Evolutionary conservation across 2,113 vertebrate species (phyloP), one percentile per base, ranked within the genome.

Genomic region (Anguilla japonica): DNA sequence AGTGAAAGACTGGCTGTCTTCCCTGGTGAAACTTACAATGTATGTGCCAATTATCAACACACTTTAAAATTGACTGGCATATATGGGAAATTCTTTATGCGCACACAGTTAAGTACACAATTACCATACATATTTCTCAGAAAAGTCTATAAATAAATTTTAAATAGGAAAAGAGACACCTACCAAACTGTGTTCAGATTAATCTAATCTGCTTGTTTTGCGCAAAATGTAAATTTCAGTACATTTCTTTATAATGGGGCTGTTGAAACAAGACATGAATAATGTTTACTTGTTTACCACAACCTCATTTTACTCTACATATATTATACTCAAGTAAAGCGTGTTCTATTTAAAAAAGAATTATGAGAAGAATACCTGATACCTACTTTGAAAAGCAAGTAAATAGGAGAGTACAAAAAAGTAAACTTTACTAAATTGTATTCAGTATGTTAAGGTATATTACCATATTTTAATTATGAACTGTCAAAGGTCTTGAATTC

Each of bases 381-480:
- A 18, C 57, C 41, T 83, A 41, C 13, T 53, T 83, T 83, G 18
- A 83, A 60, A 26, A 40, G 60, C 56, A 60, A 60, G 53, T 5
- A 34, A 60, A 63, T 57, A 60, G 57, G 56, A 20, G 57, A n/a
- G 34, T 40, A 60, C 57, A 83, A 60, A 60, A 0, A 75, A 75
- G 18, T 75, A 75, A 75, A 82, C n/a, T 18, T 83, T 29, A 29
- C 71, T 67, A 34, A 78, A 83, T 67, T 41, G 86, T 87, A 83
- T 87, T 22, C 46, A 82, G 43, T 82, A 78, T 87, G 46, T 83
- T 60, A 87, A 83, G 41, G 41, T 43, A 75, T 83, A 6, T 78
- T 71, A 84, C 22, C 60, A 41, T 84, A 43, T 84, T 46, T 84
- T 34, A 63, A 57, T 60, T 83, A 83, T 20, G 11, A 41, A 83